Conservation (phyloP, 2,888 invertebrate genomes). For the Lysandra bellargus region DNA sequence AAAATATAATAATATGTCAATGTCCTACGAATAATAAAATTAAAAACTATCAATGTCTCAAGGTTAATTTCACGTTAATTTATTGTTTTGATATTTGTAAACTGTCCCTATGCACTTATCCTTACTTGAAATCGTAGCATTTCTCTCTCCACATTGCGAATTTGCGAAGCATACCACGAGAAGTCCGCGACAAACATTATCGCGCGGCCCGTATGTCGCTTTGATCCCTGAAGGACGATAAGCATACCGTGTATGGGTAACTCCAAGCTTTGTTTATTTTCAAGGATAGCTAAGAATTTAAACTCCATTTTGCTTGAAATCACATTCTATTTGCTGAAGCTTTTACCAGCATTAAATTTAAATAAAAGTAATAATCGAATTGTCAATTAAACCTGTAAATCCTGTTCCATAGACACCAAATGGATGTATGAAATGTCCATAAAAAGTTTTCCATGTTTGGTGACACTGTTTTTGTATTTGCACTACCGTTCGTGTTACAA, state of each 20-base stretch:
- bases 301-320: neutral
- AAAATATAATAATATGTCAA: no score
- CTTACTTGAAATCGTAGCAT: neutral
- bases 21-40: no score
- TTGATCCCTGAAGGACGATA: neutral
- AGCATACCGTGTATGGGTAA: neutral
- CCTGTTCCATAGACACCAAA: neutral
- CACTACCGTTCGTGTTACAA: neutral
- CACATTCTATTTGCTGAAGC: neutral
- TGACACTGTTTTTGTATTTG: neutral
- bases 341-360: neutral
- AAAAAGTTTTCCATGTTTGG: neutral
- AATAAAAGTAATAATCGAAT: neutral
- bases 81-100: no score
- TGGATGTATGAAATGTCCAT: neutral
- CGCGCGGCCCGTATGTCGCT: constrained; percentile 3
- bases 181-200: neutral
- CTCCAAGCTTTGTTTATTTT: neutral
- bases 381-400: neutral
- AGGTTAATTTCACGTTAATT: no score
- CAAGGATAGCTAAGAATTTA: neutral
- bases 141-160: neutral
- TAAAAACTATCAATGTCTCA: no score
- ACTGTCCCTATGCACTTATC: no score
- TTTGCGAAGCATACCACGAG: neutral